Conservation (phyloP, 2,797 vertebrate genomes). For the Hirundo rustica region DNA sequence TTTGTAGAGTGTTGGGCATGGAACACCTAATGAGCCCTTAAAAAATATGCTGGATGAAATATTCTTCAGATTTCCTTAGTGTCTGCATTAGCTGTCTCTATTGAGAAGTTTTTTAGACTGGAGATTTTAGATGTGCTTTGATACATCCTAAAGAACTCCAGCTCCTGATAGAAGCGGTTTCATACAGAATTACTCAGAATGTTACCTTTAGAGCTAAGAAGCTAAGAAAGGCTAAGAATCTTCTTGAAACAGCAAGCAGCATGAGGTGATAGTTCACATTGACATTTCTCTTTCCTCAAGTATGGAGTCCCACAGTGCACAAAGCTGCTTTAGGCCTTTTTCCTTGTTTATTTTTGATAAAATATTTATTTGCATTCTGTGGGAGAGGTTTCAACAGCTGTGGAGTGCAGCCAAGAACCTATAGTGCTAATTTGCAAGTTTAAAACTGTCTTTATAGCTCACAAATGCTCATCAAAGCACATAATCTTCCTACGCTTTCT, state of each 20-base stretch:
- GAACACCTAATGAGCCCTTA: background rate
- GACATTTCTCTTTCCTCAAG: background rate
- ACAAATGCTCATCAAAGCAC: rapidly evolving
- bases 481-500: background rate
- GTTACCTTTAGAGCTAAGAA: background rate
- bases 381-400: slow-evolving; percentile 13
- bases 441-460: background rate
- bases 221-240: background rate
- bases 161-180: background rate
- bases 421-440: background rate
- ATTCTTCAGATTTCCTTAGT: background rate
- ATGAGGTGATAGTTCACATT: background rate
- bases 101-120: background rate
- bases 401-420: background rate
- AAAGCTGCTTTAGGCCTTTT: slow-evolving; percentile 3
- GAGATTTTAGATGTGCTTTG: background rate
- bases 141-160: background rate
- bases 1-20: background rate
- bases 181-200: background rate
- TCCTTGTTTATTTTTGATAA: background rate
- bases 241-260: background rate
- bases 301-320: background rate
- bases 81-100: background rate
- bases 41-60: background rate
- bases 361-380: slow-evolving; percentile 28